Conservation (phyloP, 2,797 vertebrate species). For the Onychomys arenicola region DNA sequence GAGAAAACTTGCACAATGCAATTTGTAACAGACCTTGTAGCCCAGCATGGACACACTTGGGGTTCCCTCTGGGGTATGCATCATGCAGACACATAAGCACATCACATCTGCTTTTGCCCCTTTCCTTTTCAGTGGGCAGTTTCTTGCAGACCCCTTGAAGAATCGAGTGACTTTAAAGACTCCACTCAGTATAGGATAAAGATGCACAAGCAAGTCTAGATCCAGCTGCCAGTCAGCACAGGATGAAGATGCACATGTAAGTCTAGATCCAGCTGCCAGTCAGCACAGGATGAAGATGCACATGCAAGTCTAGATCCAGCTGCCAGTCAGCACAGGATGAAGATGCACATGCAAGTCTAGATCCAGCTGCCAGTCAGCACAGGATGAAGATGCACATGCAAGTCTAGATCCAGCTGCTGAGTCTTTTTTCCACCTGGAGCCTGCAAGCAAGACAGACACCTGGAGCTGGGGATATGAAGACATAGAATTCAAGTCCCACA, state of each 20-base stretch:
- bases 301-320: too few relatives aligned
- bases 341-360: too few relatives aligned
- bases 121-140: neutral
- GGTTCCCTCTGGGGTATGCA: neutral
- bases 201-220: rapidly evolving
- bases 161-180: neutral
- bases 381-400: too few relatives aligned
- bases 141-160: neutral
- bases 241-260: too few relatives aligned
- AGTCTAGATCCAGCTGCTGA: too few relatives aligned
- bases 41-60: neutral
- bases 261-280: too few relatives aligned
- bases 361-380: too few relatives aligned
- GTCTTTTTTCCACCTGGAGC: neutral
- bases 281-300: too few relatives aligned
- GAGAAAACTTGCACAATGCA: neutral
- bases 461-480: neutral
- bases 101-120: rapidly evolving
- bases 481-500: neutral
- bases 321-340: too few relatives aligned
- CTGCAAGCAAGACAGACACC: neutral
- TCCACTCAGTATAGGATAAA: neutral
- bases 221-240: too few relatives aligned
- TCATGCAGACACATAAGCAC: too few relatives aligned
- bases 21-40: neutral